phyloP scores from a whole-genome alignment of 2,797 vertebrate genomes.

The Monodelphis domestica region DNA sequence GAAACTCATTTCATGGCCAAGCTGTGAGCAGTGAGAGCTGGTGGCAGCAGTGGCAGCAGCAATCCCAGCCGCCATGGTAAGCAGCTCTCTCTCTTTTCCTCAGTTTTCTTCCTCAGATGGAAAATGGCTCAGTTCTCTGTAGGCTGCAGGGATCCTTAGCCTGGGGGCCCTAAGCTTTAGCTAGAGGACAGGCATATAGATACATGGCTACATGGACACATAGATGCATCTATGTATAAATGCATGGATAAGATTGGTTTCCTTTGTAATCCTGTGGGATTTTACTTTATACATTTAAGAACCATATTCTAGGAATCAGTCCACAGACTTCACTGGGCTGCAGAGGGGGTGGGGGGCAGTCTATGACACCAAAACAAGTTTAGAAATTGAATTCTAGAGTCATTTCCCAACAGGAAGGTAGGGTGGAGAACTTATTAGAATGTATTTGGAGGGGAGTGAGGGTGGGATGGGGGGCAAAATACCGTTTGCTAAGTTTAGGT shows the following conservation, averaged over 20 bases:
- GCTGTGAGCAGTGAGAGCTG: fast-evolving
- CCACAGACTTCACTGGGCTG: neutral
- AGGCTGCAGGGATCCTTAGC: neutral
- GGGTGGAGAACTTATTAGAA: neutral
- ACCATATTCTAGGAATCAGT: neutral
- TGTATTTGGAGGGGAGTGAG: neutral
- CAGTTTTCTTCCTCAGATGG: neutral
- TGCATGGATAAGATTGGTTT: neutral
- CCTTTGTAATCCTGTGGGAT: neutral
- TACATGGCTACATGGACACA: too few relatives aligned
- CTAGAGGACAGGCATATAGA: too few relatives aligned
- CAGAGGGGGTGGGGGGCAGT: neutral
- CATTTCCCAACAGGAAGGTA: neutral
- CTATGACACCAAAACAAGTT: neutral
- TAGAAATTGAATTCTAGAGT: neutral
- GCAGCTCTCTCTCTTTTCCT: neutral
- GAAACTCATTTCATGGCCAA: neutral
- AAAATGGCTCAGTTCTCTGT: neutral
- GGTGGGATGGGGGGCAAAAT: neutral
- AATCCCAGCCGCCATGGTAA: constrained; percentile 30
- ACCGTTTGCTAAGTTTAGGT: neutral
- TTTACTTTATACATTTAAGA: neutral
- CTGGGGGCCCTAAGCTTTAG: neutral
- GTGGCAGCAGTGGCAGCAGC: neutral
- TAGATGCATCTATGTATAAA: neutral